Conservation (phyloP, 2,888 invertebrate genomes). For the Clepsis dumicolana region DNA sequence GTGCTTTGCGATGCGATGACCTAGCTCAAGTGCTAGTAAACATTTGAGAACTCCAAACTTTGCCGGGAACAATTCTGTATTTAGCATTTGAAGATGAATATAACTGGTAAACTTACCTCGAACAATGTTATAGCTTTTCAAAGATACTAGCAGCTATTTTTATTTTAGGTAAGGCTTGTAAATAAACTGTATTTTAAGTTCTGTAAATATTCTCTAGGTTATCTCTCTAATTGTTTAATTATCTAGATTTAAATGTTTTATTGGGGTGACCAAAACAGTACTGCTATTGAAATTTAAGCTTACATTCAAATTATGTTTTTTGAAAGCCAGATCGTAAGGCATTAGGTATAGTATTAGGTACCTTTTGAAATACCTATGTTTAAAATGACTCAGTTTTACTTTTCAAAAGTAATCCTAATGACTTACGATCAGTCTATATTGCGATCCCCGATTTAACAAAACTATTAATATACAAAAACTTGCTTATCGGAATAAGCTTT, state of each 20-base stretch:
- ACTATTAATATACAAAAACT: conserved; percentile 25
- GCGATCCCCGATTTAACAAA: conserved; percentile 9
- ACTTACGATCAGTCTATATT: neutral
- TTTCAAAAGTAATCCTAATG: neutral
- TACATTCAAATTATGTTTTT: neutral
- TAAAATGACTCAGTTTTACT: neutral
- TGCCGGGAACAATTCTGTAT: conserved; percentile 10
- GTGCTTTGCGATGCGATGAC: conserved; percentile 39
- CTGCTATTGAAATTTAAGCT: conserved; percentile 14
- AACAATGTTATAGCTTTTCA: conserved; percentile 41
- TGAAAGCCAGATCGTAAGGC: neutral
- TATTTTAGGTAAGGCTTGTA: conserved; percentile 52
- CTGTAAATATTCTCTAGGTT: conserved; percentile 60
- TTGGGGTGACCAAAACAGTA: conserved; percentile 25
- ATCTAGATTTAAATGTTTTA: conserved; percentile 35
- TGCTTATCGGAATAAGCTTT: conserved; percentile 49
- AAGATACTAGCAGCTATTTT: conserved; percentile 44
- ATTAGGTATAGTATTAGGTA: no score
- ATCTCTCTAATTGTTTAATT: conserved; percentile 47
- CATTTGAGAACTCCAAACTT: conserved; percentile 13
- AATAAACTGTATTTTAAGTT: conserved; percentile 58
- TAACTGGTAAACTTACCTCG: conserved; percentile 20
- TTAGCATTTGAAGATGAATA: conserved; percentile 1
- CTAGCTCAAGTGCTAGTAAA: conserved; percentile 24
- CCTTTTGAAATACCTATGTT: neutral